phyloP scores from a whole-genome alignment of 2,113 vertebrate genomes.

The Cyprinodon brontotheroides region DNA sequence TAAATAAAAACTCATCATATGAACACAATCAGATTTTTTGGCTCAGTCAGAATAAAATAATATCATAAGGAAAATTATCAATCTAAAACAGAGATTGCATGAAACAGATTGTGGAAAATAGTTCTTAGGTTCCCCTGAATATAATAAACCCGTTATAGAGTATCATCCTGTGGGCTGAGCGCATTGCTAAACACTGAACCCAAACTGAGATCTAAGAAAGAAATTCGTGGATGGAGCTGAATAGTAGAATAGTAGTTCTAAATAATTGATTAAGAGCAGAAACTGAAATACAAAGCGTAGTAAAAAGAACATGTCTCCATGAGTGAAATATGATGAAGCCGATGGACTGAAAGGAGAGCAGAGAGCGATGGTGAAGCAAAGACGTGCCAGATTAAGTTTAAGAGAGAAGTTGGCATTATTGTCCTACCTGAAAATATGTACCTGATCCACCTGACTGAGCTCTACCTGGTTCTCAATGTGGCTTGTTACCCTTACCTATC shows the following conservation, averaged over 20 bases:
- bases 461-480: conserved; percentile 61
- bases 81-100: too few relatives aligned
- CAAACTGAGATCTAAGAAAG: background rate
- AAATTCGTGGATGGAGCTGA: background rate
- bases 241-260: background rate
- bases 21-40: too few relatives aligned
- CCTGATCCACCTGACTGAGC: conserved; percentile 61
- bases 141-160: too few relatives aligned
- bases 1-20: too few relatives aligned
- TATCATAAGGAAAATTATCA: too few relatives aligned
- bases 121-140: too few relatives aligned
- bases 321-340: background rate
- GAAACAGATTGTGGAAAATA: too few relatives aligned
- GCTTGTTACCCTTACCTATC: conserved; percentile 68
- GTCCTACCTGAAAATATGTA: conserved; percentile 60
- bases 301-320: background rate
- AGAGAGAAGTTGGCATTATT: conserved; percentile 51
- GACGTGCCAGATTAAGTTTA: conserved; percentile 27
- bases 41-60: too few relatives aligned
- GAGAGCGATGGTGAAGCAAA: conserved; percentile 39
- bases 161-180: background rate
- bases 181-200: background rate
- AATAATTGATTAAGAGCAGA: background rate
- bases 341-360: background rate
- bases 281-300: conserved; percentile 13